phyloP scores from a whole-genome alignment of 2,888 invertebrate species.

The Perdita meconis region DNA sequence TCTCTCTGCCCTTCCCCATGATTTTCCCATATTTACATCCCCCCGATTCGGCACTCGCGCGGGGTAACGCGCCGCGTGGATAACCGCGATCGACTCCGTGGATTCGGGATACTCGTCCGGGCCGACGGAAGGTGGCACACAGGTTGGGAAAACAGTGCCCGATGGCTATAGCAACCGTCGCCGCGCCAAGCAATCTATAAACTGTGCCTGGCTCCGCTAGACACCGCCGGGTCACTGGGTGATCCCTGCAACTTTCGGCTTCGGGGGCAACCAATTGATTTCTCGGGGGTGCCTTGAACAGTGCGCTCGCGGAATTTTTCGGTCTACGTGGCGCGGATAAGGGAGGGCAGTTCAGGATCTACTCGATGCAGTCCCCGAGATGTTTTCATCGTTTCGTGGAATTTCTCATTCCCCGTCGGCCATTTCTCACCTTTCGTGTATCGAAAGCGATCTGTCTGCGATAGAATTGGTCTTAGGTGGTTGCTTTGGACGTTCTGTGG shows the following conservation, averaged over 20 bases:
- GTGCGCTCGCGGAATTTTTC: not conserved
- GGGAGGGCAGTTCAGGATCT: too few relatives aligned
- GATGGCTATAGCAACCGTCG: constrained; percentile 73
- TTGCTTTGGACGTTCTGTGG: too few relatives aligned
- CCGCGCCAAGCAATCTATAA: constrained; percentile 78
- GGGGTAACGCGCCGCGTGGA: constrained; percentile 45
- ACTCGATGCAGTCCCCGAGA: too few relatives aligned
- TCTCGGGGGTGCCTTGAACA: not conserved
- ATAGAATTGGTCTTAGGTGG: too few relatives aligned
- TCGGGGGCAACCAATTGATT: constrained; percentile 6
- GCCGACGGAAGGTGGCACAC: constrained; percentile 55
- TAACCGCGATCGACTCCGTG: constrained; percentile 57
- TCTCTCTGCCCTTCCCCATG: constrained; percentile 51
- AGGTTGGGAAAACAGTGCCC: constrained; percentile 48
- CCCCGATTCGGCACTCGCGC: not conserved
- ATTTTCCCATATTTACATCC: constrained; percentile 44
- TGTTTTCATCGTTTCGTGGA: too few relatives aligned
- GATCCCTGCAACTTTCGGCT: constrained; percentile 52
- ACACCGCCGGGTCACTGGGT: constrained; percentile 81
- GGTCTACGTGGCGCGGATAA: too few relatives aligned
- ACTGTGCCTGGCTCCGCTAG: constrained; percentile 78
- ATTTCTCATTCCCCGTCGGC: too few relatives aligned
- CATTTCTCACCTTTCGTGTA: too few relatives aligned
- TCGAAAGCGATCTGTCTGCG: too few relatives aligned
- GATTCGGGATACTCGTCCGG: constrained; percentile 49